Conservation (phyloP, 2,888 invertebrate species). For the Sericinus montela region DNA sequence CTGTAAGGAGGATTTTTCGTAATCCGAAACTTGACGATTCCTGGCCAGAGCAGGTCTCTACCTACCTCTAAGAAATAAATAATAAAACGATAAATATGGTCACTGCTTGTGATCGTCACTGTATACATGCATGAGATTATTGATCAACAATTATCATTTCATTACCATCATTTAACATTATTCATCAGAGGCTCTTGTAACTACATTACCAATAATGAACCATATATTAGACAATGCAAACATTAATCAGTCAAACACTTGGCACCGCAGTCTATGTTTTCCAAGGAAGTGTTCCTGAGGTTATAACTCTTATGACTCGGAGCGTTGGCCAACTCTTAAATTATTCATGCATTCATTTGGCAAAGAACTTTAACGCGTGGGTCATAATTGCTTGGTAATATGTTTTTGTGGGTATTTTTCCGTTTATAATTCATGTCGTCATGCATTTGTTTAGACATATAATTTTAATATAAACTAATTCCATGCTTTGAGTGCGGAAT, state of each 20-base stretch:
- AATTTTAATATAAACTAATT: constrained; percentile 34
- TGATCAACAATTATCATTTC: no score
- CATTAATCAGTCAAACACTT: constrained; percentile 17
- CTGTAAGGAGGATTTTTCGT: no score
- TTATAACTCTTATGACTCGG: constrained; percentile 7
- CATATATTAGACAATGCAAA: constrained; percentile 16
- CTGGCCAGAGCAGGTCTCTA: no score
- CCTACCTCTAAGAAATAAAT: no score
- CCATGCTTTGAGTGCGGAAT: constrained; percentile 42
- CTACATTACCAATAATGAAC: constrained; percentile 8
- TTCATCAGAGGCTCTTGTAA: constrained; percentile 1
- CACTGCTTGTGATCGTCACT: no score
- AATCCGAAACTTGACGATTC: no score
- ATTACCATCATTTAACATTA: background rate
- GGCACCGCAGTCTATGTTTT: constrained; percentile 14
- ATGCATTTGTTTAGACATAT: constrained; percentile 34
- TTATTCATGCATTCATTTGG: constrained; percentile 17
- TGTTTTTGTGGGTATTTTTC: constrained; percentile 38
- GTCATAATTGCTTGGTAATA: constrained; percentile 22
- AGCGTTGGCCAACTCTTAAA: constrained; percentile 14
- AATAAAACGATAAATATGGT: no score
- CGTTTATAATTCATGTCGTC: constrained; percentile 37
- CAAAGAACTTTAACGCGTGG: constrained; percentile 3
- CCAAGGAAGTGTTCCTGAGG: constrained; percentile 16
- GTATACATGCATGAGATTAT: no score